Evolutionary conservation across 2,888 invertebrate species (phyloP), one percentile per base, ranked within the genome.

Genomic region (Hemicrepidius hirtus): DNA sequence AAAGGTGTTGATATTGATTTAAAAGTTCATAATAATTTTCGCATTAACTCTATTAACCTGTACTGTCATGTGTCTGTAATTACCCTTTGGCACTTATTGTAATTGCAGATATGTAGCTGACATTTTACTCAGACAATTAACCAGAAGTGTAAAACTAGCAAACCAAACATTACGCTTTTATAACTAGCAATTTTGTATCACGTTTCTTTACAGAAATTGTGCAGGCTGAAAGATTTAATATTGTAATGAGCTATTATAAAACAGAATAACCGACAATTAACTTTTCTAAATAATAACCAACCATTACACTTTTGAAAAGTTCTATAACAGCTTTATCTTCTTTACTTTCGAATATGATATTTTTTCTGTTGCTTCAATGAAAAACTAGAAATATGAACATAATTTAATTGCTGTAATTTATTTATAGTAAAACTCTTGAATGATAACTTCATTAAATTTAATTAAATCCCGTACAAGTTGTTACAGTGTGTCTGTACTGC

Each of bases 91-190:
- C 49, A 49, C 7, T 32, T 32, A 32, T 55, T 32, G 35, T 35
- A 55, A 55, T 55, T 32, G 32, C 18, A 55, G 32, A 12, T 13
- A 28, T 16, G n/a, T n/a, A 5, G 55, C 55, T 55, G 55, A 55
- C 55, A 55, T 55, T 55, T 55, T 55, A 35, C 24, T 6, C 9
- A 28, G 1, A 18, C 16, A 13, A 55, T 55, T 55, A 55, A 55
- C 55, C 55, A 55, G 55, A 55, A 55, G 55, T 55, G 55, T 55
- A 55, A 55, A 55, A 16, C 55, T 28, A 13, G 32, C 12, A 32
- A 55, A 32, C 55, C 55, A 28, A 32, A 35, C 55, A 55, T 55
- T 55, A 28, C 6, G 55, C n/a, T n/a, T 32, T 7, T 9, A 12
- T 18, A 35, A 35, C 55, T 32, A 55, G 9, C 18, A 55, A 55